These are phyloP conservation scores for Fistularia commersonii DNA, from an alignment of 2,797 vertebrate genomes.

Conservation along the genomic window DNA sequence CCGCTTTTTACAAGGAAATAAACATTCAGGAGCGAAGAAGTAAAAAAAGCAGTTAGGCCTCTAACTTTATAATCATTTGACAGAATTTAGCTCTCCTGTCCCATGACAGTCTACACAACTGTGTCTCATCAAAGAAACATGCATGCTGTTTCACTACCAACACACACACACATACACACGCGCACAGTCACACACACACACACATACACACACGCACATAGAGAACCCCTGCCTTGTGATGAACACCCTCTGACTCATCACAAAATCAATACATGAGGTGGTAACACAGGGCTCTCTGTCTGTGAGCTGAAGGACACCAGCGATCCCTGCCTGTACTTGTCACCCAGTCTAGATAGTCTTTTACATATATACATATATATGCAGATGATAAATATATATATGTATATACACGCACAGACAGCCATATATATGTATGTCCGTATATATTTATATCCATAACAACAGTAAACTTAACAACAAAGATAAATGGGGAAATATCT, in stretches of 20 bases:
- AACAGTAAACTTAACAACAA: too few relatives aligned
- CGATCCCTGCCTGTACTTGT: constrained; percentile 26
- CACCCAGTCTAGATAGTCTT: constrained; percentile 22
- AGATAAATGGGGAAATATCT: too few relatives aligned
- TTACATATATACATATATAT: background rate
- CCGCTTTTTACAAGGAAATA: background rate
- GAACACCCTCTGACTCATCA: constrained; percentile 63
- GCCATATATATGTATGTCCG: too few relatives aligned
- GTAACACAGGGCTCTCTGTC: constrained; percentile 49
- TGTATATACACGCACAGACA: too few relatives aligned
- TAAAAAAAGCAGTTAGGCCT: background rate
- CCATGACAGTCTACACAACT: constrained; percentile 17
- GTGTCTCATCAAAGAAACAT: constrained; percentile 21
- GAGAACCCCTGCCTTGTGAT: constrained; percentile 36
- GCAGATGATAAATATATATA: too few relatives aligned
- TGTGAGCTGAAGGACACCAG: constrained; percentile 49
- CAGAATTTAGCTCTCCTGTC: constrained; percentile 16
- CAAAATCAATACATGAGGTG: constrained; percentile 62
- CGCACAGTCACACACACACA: too few relatives aligned
- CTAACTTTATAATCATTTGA: constrained; percentile 24
- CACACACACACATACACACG: too few relatives aligned
- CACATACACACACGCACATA: background rate
- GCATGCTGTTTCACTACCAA: background rate
- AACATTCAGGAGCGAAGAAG: background rate
- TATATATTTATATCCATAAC: too few relatives aligned